phyloP scores from a whole-genome alignment of 2,797 vertebrate genomes.

The Potorous gilbertii region DNA sequence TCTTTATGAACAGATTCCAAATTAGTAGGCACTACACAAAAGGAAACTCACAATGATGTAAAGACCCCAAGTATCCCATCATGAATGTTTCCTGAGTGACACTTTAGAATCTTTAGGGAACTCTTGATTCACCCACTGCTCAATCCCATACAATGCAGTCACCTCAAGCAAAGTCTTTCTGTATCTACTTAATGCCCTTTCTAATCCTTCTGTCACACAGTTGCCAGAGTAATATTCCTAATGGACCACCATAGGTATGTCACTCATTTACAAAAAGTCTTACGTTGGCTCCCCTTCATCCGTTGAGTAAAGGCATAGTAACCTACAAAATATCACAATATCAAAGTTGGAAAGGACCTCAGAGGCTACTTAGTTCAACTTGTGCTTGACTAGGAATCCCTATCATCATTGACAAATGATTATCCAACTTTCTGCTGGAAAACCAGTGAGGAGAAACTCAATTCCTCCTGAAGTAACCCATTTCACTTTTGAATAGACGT shows the following conservation, averaged over 20 bases:
- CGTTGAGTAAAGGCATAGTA: not conserved
- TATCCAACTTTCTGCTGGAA: not conserved
- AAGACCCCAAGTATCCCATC: not conserved
- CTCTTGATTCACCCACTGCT: not conserved
- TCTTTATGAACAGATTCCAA: slow-evolving; percentile 46
- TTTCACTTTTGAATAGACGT: not conserved
- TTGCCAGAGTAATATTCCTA: not conserved
- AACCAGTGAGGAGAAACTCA: not conserved
- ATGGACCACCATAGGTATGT: not conserved
- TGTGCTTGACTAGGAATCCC: not conserved
- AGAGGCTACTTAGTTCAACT: not conserved
- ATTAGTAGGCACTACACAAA: not conserved
- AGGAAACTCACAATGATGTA: not conserved
- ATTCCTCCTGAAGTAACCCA: not conserved
- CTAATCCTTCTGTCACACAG: not conserved
- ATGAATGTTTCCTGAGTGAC: not conserved
- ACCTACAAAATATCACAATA: not conserved
- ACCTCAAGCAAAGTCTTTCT: not conserved
- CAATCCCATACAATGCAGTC: not conserved
- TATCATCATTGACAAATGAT: not conserved
- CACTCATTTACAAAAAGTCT: not conserved
- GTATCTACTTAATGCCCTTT: not conserved
- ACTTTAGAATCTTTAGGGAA: not conserved
- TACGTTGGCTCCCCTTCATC: not conserved
- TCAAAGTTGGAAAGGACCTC: not conserved